A percentile compares a stretch with the other conserved stretches of the same genome.
phyloP scores from a whole-genome alignment of 2,888 invertebrate species.

The Bhutanitis thaidina region DNA sequence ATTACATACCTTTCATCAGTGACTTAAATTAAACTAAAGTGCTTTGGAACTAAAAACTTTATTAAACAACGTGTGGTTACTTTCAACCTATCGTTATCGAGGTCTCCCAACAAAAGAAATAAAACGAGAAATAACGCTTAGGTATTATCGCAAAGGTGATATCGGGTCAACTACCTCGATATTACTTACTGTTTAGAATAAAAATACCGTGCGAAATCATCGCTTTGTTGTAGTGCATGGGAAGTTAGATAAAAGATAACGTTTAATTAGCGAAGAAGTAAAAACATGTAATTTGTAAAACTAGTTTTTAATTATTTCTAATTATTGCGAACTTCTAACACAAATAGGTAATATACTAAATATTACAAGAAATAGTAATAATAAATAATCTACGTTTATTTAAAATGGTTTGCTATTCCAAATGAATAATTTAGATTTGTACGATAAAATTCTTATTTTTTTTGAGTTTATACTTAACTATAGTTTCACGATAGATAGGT shows the following conservation, averaged over 20 bases:
- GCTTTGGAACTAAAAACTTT: too few species aligned
- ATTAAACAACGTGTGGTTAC: too few species aligned
- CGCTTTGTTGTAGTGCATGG: conserved; percentile 5
- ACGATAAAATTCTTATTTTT: not conserved
- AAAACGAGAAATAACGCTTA: conserved; percentile 37
- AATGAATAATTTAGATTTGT: not conserved
- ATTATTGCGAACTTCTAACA: too few species aligned
- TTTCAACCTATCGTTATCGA: too few species aligned
- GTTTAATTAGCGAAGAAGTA: not conserved
- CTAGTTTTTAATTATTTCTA: not conserved
- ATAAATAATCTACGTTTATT: not conserved
- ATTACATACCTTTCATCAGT: too few species aligned
- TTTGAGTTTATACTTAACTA: too few species aligned
- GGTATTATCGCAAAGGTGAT: conserved; percentile 42
- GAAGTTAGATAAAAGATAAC: not conserved
- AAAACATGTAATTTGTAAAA: not conserved
- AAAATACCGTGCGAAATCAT: not conserved
- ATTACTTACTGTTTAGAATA: not conserved
- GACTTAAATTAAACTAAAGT: too few species aligned
- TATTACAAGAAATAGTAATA: too few species aligned
- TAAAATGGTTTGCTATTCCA: too few species aligned
- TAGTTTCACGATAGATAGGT: too few species aligned
- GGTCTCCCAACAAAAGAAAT: conserved; percentile 46
- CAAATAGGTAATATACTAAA: too few species aligned
- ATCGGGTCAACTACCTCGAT: not conserved